A percentile compares a stretch with the other conserved stretches of the same genome.
Conservation (phyloP, 2,888 invertebrate species). For the Patella pellucida region DNA sequence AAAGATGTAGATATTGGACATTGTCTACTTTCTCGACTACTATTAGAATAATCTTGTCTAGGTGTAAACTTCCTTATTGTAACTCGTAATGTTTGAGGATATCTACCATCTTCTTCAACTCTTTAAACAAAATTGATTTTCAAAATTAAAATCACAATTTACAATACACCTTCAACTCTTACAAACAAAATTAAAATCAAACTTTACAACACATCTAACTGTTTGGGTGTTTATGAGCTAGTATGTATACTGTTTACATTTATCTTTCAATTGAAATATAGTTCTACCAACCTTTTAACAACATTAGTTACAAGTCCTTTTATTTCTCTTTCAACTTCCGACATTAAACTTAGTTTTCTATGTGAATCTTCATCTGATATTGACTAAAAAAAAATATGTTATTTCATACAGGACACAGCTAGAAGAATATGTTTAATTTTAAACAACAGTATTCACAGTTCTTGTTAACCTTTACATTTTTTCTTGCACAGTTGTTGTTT, state of each 20-base stretch:
- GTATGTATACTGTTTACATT: neutral
- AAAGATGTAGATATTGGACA: slow-evolving; percentile 45
- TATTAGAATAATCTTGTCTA: slow-evolving; percentile 32
- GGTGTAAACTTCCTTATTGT: slow-evolving; percentile 44
- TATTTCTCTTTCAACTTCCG: slow-evolving; percentile 43
- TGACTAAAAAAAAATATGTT: slow-evolving; percentile 38
- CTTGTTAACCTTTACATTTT: too few species aligned
- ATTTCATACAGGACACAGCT: too few species aligned
- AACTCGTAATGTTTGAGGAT: slow-evolving; percentile 52
- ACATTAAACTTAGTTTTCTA: slow-evolving; percentile 44
- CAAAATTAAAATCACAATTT: neutral
- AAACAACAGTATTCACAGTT: too few species aligned
- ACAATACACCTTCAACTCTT: slow-evolving; percentile 8
- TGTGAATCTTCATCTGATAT: slow-evolving; percentile 63
- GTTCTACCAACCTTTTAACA: slow-evolving; percentile 43
- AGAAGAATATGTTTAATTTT: too few species aligned
- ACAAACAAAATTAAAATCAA: neutral
- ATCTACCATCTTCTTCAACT: slow-evolving; percentile 53
- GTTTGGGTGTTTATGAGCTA: neutral
- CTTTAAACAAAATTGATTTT: slow-evolving; percentile 23
- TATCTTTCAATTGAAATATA: neutral
- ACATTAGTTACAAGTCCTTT: slow-evolving; percentile 45
- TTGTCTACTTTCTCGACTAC: slow-evolving; percentile 51
- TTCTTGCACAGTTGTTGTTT: too few species aligned
- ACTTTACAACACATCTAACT: neutral